Evolutionary conservation across 1,140 invertebrate genomes (phyloP), one percentile per base, ranked within the genome.

Genomic region (Megathymus violae): DNA sequence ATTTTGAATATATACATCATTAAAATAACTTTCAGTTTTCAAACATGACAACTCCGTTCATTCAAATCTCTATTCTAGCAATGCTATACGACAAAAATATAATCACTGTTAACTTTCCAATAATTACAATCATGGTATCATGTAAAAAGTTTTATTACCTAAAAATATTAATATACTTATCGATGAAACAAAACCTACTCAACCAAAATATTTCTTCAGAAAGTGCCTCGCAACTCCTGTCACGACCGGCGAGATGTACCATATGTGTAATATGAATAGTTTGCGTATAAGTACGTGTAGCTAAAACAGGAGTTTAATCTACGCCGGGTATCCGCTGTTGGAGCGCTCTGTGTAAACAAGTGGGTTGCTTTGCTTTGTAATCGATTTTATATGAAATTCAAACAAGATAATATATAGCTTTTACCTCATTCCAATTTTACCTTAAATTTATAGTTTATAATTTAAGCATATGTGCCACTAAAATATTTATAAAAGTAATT

Each of bases 231-330:
- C 74, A 72, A 74, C 69, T 73, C 72, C 81, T 86, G 78, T 82
- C 77, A 78, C 76, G 70, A 71, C 74, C 76, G 70, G 68, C 77
- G 65, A 81, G 85, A 85, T 85, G 82, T 84, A 83, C 79, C 84
- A 85, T 82, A 85, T 82, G 77, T 82, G 81, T 80, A 22, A 5
- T 46, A 46, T 9, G 17, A 22, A 46, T 46, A 46, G 16, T 19
- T 11, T 46, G 5, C 19, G 38, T 41, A 16, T 4, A 41, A 41
- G 14, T 41, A 16, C 14, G 76, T 80, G 84, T 77, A 75, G 73
- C 80, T 72, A 83, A 85, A n/a, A 83, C 82, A 85, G 67, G 73
- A 78, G 80, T 85, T 83, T 88, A 88, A 88, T 88, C 85, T 88
- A 75, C 73, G 74, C 77, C 78, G 84, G 9, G 43, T 86, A 85